Percentiles rank a stretch among this genome's conserved stretches.
Evolutionary conservation across 1,140 invertebrate genomes (phyloP).

Genomic region (Drepana arcuata): DNA sequence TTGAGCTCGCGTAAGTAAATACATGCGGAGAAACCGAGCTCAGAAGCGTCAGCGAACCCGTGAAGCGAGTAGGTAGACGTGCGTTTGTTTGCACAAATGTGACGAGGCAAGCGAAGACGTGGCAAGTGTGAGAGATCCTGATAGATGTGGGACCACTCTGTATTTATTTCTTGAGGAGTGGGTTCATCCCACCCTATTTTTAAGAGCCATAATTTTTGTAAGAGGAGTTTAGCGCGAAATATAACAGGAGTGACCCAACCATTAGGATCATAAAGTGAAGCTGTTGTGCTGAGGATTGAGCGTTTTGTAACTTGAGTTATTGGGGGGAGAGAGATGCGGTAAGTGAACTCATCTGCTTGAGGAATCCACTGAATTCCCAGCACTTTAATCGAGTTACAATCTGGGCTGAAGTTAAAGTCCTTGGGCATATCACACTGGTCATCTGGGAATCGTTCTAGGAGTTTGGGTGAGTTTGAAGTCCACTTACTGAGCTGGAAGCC

Average conservation of each 20-base stretch:
- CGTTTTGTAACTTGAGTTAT: constrained; percentile 5
- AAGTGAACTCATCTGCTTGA: constrained; percentile 2
- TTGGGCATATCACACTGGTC: constrained; percentile 15
- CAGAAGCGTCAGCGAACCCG: constrained; percentile 8
- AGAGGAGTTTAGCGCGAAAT: constrained; percentile 4
- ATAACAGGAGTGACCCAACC: constrained; percentile 12
- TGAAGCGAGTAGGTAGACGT: constrained; percentile 9
- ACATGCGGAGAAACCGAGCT: constrained; percentile 4
- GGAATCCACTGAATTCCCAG: constrained; percentile 5
- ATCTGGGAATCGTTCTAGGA: constrained; percentile 8
- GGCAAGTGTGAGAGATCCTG: constrained; percentile 2
- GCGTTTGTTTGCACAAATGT: constrained; percentile 6
- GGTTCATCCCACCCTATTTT: constrained; percentile 8
- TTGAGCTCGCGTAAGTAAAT: constrained; percentile 8
- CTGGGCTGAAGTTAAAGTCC: constrained; percentile 6
- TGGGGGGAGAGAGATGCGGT: neutral
- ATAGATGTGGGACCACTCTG: constrained; percentile 5
- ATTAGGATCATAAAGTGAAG: constrained; percentile 13
- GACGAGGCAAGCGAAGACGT: constrained; percentile 2
- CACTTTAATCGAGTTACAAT: constrained; percentile 5
- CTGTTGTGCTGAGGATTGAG: constrained; percentile 9
- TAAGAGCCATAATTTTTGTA: constrained; percentile 8
- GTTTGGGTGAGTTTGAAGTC: constrained; percentile 1
- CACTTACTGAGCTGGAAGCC: constrained; percentile 6
- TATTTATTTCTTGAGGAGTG: neutral